Conservation (phyloP, 2,888 invertebrate species). For the Hoplodrina ambigua region DNA sequence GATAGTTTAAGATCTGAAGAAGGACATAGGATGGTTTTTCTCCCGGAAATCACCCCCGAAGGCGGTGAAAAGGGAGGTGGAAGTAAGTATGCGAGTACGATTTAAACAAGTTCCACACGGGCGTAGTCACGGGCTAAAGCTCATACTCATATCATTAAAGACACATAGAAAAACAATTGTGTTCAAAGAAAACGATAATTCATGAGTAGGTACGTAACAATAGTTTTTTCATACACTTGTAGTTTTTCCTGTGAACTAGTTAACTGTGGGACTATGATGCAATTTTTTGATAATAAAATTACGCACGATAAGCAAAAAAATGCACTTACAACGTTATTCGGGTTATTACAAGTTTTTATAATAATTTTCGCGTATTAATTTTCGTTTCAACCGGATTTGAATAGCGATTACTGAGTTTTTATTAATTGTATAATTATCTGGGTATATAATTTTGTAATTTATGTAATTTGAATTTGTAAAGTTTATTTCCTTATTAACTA, state of each 20-base stretch:
- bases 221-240: constrained; percentile 36
- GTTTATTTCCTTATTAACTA: constrained; percentile 26
- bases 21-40: too few relatives aligned
- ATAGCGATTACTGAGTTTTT: constrained; percentile 14
- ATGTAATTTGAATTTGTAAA: constrained; percentile 9
- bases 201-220: constrained; percentile 30
- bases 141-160: constrained; percentile 35
- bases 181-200: constrained; percentile 45
- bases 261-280: constrained; percentile 43
- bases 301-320: constrained; percentile 34
- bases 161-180: constrained; percentile 37
- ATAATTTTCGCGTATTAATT: constrained; percentile 12
- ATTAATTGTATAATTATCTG: constrained; percentile 4
- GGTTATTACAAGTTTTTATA: constrained; percentile 28
- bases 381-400: constrained; percentile 33
- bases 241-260: constrained; percentile 41
- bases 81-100: too few relatives aligned
- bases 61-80: too few relatives aligned
- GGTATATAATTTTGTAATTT: constrained; percentile 1
- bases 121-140: too few relatives aligned
- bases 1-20: too few relatives aligned
- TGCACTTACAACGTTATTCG: constrained; percentile 20
- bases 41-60: too few relatives aligned
- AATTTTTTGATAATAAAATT: constrained; percentile 44
- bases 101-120: too few relatives aligned